Conservation (phyloP, 2,113 vertebrate species). For the Coreoperca whiteheadi region DNA sequence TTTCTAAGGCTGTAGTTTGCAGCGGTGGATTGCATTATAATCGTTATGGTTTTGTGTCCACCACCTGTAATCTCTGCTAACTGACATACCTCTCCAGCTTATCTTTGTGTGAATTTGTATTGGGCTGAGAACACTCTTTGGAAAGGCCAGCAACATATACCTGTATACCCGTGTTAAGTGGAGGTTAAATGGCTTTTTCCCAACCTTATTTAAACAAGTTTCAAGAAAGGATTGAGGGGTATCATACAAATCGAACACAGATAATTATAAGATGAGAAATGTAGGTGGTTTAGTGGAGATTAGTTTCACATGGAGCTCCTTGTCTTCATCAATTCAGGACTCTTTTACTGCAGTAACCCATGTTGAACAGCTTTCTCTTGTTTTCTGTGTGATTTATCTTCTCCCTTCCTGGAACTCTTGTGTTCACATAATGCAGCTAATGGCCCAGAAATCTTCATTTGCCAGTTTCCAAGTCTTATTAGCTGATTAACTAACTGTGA, state of each 20-base stretch:
- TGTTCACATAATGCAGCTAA: conserved; percentile 55
- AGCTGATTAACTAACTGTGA: conserved; percentile 40
- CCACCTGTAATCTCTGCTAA: conserved; percentile 27
- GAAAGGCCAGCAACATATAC: conserved; percentile 17
- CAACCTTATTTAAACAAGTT: neutral
- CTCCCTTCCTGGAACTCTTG: conserved; percentile 42
- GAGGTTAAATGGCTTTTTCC: neutral
- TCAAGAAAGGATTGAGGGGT: neutral
- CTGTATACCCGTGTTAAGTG: no score
- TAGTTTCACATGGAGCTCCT: neutral
- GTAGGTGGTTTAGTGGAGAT: neutral
- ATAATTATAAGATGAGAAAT: neutral
- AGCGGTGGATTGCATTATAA: neutral
- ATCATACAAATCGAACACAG: neutral
- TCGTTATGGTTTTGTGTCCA: neutral
- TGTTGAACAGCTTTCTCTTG: conserved; percentile 26
- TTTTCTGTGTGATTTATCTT: conserved; percentile 11
- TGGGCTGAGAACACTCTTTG: neutral
- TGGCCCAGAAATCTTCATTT: conserved; percentile 43
- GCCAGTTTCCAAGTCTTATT: conserved; percentile 40
- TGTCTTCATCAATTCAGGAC: neutral
- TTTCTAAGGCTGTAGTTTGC: neutral
- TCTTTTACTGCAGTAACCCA: conserved; percentile 30
- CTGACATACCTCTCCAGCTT: neutral
- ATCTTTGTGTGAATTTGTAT: conserved; percentile 7